Percentiles rank a stretch among this genome's conserved stretches.
Conservation (phyloP, 2,888 invertebrate species). For the Coecobrya sp. region DNA sequence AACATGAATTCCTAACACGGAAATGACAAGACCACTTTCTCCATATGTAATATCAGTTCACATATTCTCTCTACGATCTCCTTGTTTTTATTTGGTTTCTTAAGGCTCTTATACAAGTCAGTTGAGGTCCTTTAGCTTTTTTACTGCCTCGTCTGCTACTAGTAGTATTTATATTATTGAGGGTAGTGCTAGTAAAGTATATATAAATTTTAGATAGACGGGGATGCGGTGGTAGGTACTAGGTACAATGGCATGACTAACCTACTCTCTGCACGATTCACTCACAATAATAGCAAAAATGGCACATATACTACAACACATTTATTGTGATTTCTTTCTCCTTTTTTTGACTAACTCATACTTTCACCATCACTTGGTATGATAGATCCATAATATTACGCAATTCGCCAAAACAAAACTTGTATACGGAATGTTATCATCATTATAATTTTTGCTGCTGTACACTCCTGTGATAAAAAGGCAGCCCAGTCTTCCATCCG, state of each 20-base stretch:
- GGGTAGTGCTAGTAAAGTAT: not conserved
- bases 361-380: slow-evolving; percentile 6
- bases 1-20: slow-evolving; percentile 18
- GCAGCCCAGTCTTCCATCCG: slow-evolving; percentile 75
- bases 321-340: not conserved
- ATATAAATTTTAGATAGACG: slow-evolving; percentile 9
- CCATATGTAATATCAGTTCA: not conserved
- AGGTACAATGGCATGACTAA: not conserved
- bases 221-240: not conserved
- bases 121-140: not conserved
- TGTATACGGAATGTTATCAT: slow-evolving; percentile 43
- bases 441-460: slow-evolving; percentile 10
- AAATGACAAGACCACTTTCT: slow-evolving; percentile 57
- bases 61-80: not conserved
- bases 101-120: slow-evolving; percentile 25
- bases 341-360: slow-evolving; percentile 1
- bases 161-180: too few relatives aligned
- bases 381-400: slow-evolving; percentile 69
- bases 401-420: slow-evolving; percentile 41
- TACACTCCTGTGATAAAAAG: slow-evolving; percentile 41
- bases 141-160: slow-evolving; percentile 16
- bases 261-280: slow-evolving; percentile 16
- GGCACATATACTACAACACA: slow-evolving; percentile 18
- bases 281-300: not conserved
- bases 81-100: slow-evolving; percentile 65